Evolutionary conservation across 2,113 vertebrate species (phyloP).

Genomic region (Rutilus rutilus): DNA sequence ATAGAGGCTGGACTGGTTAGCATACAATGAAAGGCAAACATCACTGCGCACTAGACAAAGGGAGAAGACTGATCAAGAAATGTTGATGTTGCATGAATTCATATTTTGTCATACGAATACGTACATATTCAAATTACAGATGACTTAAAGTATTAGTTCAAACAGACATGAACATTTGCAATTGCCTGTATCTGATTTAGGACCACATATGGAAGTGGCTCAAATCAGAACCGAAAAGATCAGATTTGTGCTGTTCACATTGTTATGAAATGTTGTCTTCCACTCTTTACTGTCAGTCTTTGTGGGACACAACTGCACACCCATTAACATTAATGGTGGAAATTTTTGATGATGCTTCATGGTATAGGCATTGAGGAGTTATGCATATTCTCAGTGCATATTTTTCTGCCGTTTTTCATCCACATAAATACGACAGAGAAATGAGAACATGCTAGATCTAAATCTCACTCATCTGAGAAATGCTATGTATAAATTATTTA

Average conservation of each 20-base stretch:
- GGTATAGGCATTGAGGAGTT: neutral
- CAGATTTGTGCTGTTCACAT: no score
- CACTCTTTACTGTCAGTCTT: neutral
- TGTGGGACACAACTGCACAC: no score
- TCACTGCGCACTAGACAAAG: conserved; percentile 41
- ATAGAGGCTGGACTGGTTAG: conserved; percentile 63
- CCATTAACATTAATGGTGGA: neutral
- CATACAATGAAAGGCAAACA: conserved; percentile 62
- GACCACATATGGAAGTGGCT: no score
- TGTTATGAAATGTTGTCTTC: no score
- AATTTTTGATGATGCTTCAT: neutral
- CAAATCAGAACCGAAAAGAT: no score
- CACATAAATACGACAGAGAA: neutral
- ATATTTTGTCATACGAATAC: neutral
- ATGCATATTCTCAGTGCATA: neutral
- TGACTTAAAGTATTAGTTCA: neutral
- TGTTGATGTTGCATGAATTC: neutral
- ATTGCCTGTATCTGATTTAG: no score
- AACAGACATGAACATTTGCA: neutral
- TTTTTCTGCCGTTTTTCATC: neutral
- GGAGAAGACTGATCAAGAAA: conserved; percentile 55
- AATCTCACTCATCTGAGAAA: conserved; percentile 2
- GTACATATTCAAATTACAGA: neutral
- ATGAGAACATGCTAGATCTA: conserved; percentile 4
- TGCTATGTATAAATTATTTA: neutral